Base-by-base conservation (phyloP, 1,140 invertebrate species). In the Pollicipes pollicipes region DNA sequence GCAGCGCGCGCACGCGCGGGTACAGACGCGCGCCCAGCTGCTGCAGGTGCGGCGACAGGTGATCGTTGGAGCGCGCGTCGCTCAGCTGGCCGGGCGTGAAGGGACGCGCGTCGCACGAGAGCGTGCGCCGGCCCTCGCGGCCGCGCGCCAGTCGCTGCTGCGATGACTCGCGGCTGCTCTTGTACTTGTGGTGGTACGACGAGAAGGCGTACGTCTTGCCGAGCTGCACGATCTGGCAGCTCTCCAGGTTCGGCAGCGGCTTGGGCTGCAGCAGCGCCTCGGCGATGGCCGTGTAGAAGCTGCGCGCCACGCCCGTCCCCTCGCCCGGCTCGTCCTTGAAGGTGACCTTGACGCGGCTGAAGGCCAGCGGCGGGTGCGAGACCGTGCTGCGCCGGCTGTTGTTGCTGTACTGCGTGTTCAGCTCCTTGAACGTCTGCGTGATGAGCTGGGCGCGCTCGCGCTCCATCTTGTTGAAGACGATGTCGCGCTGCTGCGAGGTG, bases 321-420 rank as follows among this genome's bases (percentile, higher is more conserved):
- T 99, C 97, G 28, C 97, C 97, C n/a, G 97, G 96, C 81, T 99
- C 97, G 81, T 99, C 96, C 77, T 95, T 94, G 80, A 99, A 99
- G 13, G 93, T 97, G 1, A 81, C 80, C 83, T 95, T 96, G 27
- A 98, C 93, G 70, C 94, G 83, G 80, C 93, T 95, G 1, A 98
- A 92, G 70, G 93, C 91, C 30, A 99, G 82, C 3, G 94, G 93
- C 2, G 93, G 92, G 73, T 88, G 86, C 0, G 88, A 85, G 71
- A 85, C 85, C 30, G 90, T 86, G 30, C 87, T 85, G 73, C 92
- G 84, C 70, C 91, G 84, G 77, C 89, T 91, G 78, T 92, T 90
- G 72, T 89, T 88, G 75, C 89, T 91, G 78, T 90, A 98, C 73
- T 95, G 91, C 21, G 88, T 91, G 79, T 99, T 99, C 68, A 99